Conservation (phyloP, 2,888 invertebrate genomes). For the Caenorhabditis uteleia region DNA sequence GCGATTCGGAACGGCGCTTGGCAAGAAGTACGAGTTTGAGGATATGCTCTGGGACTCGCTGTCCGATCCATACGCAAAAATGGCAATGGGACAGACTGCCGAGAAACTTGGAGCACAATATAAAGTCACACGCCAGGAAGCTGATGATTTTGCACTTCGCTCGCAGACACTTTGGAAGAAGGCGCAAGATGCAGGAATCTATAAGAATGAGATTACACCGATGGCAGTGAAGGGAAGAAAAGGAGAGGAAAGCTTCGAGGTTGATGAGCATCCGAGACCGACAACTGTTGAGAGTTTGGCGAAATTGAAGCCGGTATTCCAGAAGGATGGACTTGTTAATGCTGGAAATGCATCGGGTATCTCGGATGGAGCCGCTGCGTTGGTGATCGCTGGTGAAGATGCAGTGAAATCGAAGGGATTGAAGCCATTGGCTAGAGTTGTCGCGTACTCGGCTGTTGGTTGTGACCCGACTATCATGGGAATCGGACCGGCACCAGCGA, state of each 20-base stretch:
- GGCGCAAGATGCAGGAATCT: conserved; percentile 85
- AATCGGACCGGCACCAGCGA: conserved; percentile 85
- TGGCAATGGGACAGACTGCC: conserved; percentile 94
- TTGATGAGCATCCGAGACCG: conserved; percentile 90
- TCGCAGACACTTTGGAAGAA: conserved; percentile 85
- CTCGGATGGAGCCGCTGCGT: conserved; percentile 93
- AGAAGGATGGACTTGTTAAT: conserved; percentile 67
- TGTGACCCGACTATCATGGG: conserved; percentile 97
- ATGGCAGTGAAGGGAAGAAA: conserved; percentile 79
- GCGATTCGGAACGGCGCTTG: conserved; percentile 87
- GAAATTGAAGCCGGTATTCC: conserved; percentile 77
- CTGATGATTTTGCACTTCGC: conserved; percentile 83
- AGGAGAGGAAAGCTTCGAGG: conserved; percentile 78
- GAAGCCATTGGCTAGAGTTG: conserved; percentile 86
- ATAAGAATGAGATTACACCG: conserved; percentile 87
- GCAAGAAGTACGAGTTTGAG: conserved; percentile 79
- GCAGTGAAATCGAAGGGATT: conserved; percentile 82
- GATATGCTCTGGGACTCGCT: conserved; percentile 90
- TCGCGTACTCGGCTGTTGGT: conserved; percentile 85
- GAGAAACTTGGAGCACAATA: conserved; percentile 89
- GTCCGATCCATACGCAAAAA: conserved; percentile 85
- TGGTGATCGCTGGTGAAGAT: conserved; percentile 88
- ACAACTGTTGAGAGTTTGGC: conserved; percentile 84
- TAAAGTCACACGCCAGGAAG: conserved; percentile 81
- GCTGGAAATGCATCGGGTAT: conserved; percentile 77